Conservation (phyloP, 2,113 vertebrate species). For the Girardinichthys multiradiatus region DNA sequence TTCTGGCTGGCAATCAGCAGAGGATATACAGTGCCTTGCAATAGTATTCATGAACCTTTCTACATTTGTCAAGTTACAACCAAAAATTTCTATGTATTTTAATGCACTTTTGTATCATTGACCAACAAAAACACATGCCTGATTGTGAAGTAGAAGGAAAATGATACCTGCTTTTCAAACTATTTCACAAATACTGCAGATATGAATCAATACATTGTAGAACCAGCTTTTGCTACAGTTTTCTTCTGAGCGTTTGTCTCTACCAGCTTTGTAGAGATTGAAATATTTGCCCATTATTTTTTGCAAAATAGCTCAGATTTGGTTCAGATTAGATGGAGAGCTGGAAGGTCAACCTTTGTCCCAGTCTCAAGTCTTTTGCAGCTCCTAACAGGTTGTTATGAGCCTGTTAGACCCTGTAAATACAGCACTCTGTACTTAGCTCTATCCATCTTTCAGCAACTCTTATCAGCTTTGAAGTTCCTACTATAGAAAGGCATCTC, state of each 20-base stretch:
- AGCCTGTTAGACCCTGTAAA: too few relatives aligned
- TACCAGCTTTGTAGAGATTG: not conserved
- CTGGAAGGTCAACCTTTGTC: not conserved
- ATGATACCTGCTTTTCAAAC: not conserved
- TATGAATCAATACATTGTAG: not conserved
- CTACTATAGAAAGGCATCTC: too few relatives aligned
- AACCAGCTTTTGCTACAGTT: not conserved
- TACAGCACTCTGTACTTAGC: too few relatives aligned
- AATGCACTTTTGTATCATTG: not conserved
- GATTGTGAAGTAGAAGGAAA: too few relatives aligned
- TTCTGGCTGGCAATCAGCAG: constrained; percentile 52
- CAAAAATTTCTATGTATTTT: too few relatives aligned
- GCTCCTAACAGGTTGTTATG: too few relatives aligned
- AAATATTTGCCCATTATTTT: not conserved
- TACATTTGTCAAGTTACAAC: too few relatives aligned
- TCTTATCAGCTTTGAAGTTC: too few relatives aligned
- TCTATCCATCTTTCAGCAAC: too few relatives aligned
- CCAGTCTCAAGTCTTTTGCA: not conserved
- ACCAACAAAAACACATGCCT: not conserved
- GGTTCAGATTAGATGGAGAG: not conserved
- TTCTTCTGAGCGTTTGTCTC: not conserved
- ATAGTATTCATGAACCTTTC: too few relatives aligned
- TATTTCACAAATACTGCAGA: too few relatives aligned
- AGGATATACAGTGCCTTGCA: not conserved
- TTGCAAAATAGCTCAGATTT: too few relatives aligned